Percentiles rank a stretch among this genome's conserved stretches.
Evolutionary conservation across 2,797 vertebrate species (phyloP).

Genomic region (Hippopotamyrus pictus): DNA sequence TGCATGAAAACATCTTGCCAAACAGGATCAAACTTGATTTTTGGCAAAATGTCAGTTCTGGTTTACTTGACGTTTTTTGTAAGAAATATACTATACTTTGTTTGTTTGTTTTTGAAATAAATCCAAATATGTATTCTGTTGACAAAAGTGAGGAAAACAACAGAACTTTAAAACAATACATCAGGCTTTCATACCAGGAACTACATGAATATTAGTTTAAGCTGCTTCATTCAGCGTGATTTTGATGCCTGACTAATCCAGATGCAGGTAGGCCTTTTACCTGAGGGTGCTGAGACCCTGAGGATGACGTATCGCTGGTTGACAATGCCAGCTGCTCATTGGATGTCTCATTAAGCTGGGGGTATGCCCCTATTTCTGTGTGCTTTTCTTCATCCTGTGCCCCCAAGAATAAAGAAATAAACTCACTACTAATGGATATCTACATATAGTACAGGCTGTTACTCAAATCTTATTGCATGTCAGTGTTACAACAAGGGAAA

Average conservation of each 20-base stretch:
- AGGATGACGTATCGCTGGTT: constrained; percentile 11
- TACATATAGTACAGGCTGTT: background rate
- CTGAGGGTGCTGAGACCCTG: constrained; percentile 19
- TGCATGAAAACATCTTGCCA: background rate
- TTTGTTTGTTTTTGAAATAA: background rate
- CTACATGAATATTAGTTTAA: background rate
- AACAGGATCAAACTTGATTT: background rate
- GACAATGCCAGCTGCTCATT: constrained; percentile 24
- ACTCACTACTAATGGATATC: background rate
- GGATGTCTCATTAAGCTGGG: constrained; percentile 20
- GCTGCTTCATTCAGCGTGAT: background rate
- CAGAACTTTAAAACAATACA: background rate
- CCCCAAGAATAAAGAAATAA: constrained; percentile 2
- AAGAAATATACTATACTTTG: background rate
- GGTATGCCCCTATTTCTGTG: background rate
- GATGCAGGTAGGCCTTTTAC: background rate
- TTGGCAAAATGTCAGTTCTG: background rate
- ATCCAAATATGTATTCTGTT: background rate
- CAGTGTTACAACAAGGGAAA: background rate
- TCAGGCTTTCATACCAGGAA: background rate
- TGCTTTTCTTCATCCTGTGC: constrained; percentile 19
- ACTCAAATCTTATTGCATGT: background rate
- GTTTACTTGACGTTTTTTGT: background rate
- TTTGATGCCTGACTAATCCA: background rate
- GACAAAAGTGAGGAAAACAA: background rate